A percentile compares a stretch with the other conserved stretches of the same genome.
Conservation (phyloP, 2,113 vertebrate genomes). For the Megaleporinus macrocephalus region DNA sequence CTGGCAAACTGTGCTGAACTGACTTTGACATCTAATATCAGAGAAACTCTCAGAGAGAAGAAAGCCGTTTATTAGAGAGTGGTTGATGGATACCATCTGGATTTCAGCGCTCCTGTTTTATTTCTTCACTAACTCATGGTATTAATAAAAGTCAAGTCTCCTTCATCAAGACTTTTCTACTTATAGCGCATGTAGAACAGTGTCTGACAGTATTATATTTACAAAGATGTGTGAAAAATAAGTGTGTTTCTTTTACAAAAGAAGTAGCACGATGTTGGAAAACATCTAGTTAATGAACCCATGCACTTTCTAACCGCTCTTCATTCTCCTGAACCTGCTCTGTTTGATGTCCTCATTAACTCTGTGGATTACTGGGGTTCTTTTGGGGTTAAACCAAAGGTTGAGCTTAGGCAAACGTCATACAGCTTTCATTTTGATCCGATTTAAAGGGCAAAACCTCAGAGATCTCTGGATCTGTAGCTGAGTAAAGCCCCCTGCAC, state of each 20-base stretch:
- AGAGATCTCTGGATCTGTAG: background rate
- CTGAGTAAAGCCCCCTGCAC: background rate
- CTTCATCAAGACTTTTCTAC: background rate
- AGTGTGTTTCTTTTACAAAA: no score
- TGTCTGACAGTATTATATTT: no score
- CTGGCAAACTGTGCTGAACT: background rate
- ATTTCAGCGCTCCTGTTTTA: slow-evolving; percentile 41
- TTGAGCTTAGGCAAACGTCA: slow-evolving; percentile 4
- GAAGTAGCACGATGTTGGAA: no score
- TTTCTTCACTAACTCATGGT: slow-evolving; percentile 18
- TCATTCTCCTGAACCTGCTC: background rate
- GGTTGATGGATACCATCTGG: slow-evolving; percentile 27
- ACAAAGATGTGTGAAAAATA: no score
- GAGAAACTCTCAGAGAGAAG: background rate
- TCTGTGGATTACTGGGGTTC: slow-evolving; percentile 4
- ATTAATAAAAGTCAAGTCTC: slow-evolving; percentile 7
- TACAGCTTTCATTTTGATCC: slow-evolving; percentile 33
- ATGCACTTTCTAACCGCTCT: background rate
- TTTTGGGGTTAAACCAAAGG: slow-evolving; percentile 12
- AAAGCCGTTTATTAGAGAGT: background rate
- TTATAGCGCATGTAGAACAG: no score
- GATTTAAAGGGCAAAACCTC: slow-evolving; percentile 20
- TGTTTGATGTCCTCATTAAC: slow-evolving; percentile 22
- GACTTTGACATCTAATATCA: slow-evolving; percentile 25
- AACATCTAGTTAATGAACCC: background rate